Evolutionary conservation across 1,140 invertebrate species (phyloP), one percentile per base, ranked within the genome.

Genomic region (Colletes latitarsis): DNA sequence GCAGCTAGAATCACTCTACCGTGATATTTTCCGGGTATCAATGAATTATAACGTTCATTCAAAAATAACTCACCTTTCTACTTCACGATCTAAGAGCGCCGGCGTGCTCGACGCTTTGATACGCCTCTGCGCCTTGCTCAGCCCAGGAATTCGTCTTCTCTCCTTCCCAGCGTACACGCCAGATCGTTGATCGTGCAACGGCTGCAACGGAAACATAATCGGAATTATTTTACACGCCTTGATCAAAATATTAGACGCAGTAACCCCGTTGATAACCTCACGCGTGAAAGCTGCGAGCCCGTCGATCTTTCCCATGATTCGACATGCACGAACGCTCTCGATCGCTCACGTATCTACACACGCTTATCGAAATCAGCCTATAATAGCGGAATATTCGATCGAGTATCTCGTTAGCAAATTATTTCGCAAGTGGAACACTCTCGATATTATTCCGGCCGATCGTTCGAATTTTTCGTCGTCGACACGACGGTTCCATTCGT

Each of bases 51-150:
- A 86, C 43, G 88, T 12, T 43, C 15, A 62, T 60, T 70, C 9
- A 71, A 77, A 70, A 71, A 62, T 77, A 60, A 70, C 91, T 82
- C 88, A 94, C 90, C 90, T 89, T 57, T 93, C 92, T 9, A 92
- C 88, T 63, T 91, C 91, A n/a, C 88, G 90, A 80, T 94, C 93
- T 58, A 94, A 89, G 63, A 94, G 90, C 19, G 94, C 93, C 57
- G 94, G 94, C 15, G 94, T 95, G 75, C 94, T 94, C 70, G 94
- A 94, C 57, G 94, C 94, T 88, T 94, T 95, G 69, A 93, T 89
- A 62, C 93, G 91, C 84, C 94, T 91, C 76, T 92, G 92, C 70
- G 88, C 90, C 70, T 93, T 94, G 83, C 91, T 91, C 70, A 93
- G 81, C 6, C 90, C 92, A 10, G 90, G 90, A 62, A 91, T 92